phyloP scores from a whole-genome alignment of 2,888 invertebrate genomes.

The Cephus spinipes region DNA sequence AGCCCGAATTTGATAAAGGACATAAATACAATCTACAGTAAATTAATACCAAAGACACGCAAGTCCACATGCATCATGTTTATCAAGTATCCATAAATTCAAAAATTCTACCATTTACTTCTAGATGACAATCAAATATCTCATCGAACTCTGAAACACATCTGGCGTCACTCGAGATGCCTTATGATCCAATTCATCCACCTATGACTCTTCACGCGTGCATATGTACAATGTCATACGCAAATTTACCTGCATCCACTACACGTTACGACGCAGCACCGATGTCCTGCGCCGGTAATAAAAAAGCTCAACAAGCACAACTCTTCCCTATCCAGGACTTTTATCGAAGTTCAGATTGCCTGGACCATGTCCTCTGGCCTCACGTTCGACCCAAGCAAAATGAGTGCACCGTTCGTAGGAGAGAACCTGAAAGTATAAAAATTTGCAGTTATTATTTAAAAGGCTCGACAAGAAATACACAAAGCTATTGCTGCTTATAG shows the following conservation, averaged over 20 bases:
- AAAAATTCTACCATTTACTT: no score
- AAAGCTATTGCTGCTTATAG: background rate
- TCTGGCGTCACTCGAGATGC: constrained; percentile 33
- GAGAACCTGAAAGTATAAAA: background rate
- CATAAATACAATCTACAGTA: background rate
- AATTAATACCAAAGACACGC: background rate
- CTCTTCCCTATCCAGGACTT: no score
- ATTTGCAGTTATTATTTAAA: background rate
- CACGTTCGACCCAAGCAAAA: background rate
- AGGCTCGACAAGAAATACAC: background rate
- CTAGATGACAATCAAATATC: constrained; percentile 16
- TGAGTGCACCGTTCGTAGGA: no score
- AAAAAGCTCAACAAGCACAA: background rate
- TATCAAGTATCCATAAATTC: no score
- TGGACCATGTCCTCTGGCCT: background rate
- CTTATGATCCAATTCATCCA: constrained; percentile 31
- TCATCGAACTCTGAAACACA: constrained; percentile 30
- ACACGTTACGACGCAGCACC: no score
- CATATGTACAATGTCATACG: no score
- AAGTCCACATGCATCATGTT: background rate
- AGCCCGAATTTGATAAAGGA: background rate
- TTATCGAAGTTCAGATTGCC: background rate
- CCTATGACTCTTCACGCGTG: no score
- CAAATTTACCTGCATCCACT: no score
- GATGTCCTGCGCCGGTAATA: background rate